A percentile compares a stretch with the other conserved stretches of the same genome.
phyloP scores from a whole-genome alignment of 2,888 invertebrate species.

The Ormia ochracea region DNA sequence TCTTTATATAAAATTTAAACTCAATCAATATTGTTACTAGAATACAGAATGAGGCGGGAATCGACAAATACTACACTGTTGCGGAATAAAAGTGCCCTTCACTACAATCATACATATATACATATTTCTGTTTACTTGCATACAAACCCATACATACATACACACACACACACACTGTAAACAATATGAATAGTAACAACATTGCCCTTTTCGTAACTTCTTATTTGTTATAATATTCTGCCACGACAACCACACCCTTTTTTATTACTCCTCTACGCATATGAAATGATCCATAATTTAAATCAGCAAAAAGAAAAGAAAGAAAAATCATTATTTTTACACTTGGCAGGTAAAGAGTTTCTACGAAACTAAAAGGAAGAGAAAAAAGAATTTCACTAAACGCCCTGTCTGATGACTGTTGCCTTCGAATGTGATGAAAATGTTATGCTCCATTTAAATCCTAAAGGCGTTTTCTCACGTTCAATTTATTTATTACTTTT shows the following conservation, averaged over 20 bases:
- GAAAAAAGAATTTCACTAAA: slow-evolving; percentile 42
- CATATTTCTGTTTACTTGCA: too few relatives aligned
- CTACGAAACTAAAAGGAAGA: neutral
- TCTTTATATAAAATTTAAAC: too few relatives aligned
- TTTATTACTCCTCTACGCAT: slow-evolving; percentile 52
- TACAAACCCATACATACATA: neutral
- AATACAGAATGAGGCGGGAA: too few relatives aligned
- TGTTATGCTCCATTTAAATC: slow-evolving; percentile 58
- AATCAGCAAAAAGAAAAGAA: neutral
- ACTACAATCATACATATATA: too few relatives aligned
- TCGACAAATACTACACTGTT: too few relatives aligned
- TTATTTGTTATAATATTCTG: slow-evolving; percentile 18
- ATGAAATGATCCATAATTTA: slow-evolving; percentile 49
- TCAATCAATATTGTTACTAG: too few relatives aligned
- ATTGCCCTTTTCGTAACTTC: neutral
- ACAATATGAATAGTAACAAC: slow-evolving; percentile 12
- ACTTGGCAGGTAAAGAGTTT: slow-evolving; percentile 4
- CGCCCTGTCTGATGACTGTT: slow-evolving; percentile 46
- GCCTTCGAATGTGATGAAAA: slow-evolving; percentile 53
- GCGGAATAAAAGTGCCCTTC: too few relatives aligned
- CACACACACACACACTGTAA: neutral
- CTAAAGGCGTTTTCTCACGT: slow-evolving; percentile 65
- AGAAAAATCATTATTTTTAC: slow-evolving; percentile 11
- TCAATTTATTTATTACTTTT: slow-evolving; percentile 61
- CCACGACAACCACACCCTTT: slow-evolving; percentile 59